Evolutionary conservation across 1,140 invertebrate species (phyloP), one percentile per base, ranked within the genome.

Genomic region (Drosophila ogumai): DNA sequence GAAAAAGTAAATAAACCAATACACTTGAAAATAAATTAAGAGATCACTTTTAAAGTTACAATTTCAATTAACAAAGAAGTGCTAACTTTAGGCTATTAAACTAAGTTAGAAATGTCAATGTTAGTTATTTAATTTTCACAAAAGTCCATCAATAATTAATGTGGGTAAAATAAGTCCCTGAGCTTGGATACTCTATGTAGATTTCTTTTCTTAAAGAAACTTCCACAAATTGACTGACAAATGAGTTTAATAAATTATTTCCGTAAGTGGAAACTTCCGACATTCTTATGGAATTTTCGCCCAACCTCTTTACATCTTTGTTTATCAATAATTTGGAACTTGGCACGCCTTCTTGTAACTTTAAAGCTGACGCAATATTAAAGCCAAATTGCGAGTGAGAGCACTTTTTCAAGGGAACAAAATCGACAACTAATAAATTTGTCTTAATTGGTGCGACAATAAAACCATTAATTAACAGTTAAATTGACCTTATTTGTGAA

Each of bases 311-410:
- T 52, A 28, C 25, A 28, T 19, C 52, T 40, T 60, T 54, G 60
- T 44, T 50, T 36, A 69, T 72, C 31, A 72, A 72, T 59, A 72
- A 34, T 50, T 59, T 58, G 13, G 9, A 41, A 19, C 10, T 17
- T 15, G 68, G 12, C 67, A 32, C 54, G 52, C 54, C 52, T 50
- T 81, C 59, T 82, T 90, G 72, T 74, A 81, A 84, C 32, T 60
- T 61, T 38, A 49, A 59, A 47, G 78, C 81, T 90, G 86, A 90
- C 73, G 85, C 86, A 90, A 90, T 67, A 79, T 61, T 81, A 73
- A 44, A 31, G 41, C 22, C 47, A 34, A 31, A 88, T 87, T 87
- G 64, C 69, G 13, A 41, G 50, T 28, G 41, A 3, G 32, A 68
- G 49, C 50, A 54, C 3, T 57, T 75, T 75, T 34, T 69, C 49